Evolutionary conservation across 2,888 invertebrate genomes (phyloP).

Genomic region (Orthosia gothica): DNA sequence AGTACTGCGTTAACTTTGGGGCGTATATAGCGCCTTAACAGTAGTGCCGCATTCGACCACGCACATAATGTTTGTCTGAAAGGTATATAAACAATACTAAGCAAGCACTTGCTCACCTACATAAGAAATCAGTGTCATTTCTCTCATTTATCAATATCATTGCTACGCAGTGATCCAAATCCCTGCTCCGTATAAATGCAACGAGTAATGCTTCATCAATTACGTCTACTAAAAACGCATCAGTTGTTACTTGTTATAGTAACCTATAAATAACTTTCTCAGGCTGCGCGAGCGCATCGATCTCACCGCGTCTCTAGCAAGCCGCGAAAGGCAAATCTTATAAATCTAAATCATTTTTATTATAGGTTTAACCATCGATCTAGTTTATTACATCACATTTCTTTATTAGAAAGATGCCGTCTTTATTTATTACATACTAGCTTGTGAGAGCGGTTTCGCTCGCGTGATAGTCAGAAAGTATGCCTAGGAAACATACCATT

Average conservation of each 20-base stretch:
- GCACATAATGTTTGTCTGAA: background rate
- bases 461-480: too few relatives aligned
- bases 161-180: conserved; percentile 44
- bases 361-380: conserved; percentile 30
- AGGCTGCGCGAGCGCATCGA: conserved; percentile 66
- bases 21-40: background rate
- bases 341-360: conserved; percentile 51
- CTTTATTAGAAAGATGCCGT: conserved; percentile 11
- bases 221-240: conserved; percentile 33
- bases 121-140: conserved; percentile 38
- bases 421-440: conserved; percentile 14
- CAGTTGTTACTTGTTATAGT: conserved; percentile 40
- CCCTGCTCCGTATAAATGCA: conserved; percentile 31
- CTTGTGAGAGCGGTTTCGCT: too few relatives aligned
- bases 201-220: conserved; percentile 48
- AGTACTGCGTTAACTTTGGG: too few relatives aligned
- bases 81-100: background rate
- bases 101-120: conserved; percentile 1
- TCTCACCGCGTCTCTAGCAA: conserved; percentile 57
- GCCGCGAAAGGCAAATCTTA: conserved; percentile 46
- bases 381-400: conserved; percentile 50
- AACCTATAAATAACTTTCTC: conserved; percentile 69
- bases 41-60: background rate
- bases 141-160: conserved; percentile 40
- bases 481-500: too few relatives aligned